Percentiles rank a stretch among this genome's conserved stretches.
phyloP scores from a whole-genome alignment of 2,888 invertebrate genomes.

The Ormyrus labotus region DNA sequence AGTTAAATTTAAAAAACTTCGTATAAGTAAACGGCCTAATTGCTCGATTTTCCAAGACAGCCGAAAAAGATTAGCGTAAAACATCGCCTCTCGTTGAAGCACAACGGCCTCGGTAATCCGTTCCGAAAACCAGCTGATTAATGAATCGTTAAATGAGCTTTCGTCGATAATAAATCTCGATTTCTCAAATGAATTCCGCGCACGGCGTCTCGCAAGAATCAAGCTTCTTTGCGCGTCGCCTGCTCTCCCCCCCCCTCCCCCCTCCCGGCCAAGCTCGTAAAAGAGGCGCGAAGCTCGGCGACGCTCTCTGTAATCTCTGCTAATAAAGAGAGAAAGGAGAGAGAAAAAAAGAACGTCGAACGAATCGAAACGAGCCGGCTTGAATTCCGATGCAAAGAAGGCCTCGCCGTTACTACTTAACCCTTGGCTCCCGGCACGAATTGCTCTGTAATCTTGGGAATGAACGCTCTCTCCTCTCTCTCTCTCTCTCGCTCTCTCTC shows the following conservation, averaged over 20 bases:
- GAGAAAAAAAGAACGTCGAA: not conserved
- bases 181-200: not conserved
- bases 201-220: not conserved
- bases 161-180: not conserved
- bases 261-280: no score
- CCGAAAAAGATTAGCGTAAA: no score
- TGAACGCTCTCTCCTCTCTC: not conserved
- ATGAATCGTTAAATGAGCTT: no score
- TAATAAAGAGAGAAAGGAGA: conserved; percentile 31
- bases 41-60: no score
- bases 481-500: not conserved
- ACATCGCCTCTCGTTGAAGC: no score
- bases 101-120: no score
- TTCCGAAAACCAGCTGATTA: no score
- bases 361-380: conserved; percentile 14
- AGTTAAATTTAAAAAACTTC: no score
- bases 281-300: no score
- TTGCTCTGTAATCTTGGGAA: conserved; percentile 36
- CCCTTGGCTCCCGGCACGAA: conserved; percentile 17
- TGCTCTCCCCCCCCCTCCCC: no score
- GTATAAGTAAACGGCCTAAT: no score
- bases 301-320: conserved; percentile 18
- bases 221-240: no score
- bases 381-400: conserved; percentile 27
- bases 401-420: conserved; percentile 20